These are phyloP conservation scores for Chironomus riparius DNA, from an alignment of 2,888 invertebrate species.

Conservation along the genomic window DNA sequence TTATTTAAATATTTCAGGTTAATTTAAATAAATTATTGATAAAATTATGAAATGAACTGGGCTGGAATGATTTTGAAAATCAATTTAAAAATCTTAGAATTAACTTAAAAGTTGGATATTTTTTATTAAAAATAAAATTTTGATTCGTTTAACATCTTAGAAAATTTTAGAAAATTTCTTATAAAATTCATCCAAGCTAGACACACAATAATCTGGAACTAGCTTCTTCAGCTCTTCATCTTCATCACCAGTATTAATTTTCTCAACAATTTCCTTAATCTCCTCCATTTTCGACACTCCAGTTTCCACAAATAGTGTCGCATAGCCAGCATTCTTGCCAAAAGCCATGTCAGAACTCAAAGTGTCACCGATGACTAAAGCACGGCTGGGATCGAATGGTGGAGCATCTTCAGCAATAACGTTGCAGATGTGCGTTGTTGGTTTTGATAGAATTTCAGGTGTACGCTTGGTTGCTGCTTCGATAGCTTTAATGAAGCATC, in stretches of 20 bases:
- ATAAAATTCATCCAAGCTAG: not conserved
- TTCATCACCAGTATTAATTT: conserved; percentile 35
- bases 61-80: too few species aligned
- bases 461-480: conserved; percentile 66
- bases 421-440: conserved; percentile 69
- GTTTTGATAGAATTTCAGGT: conserved; percentile 83
- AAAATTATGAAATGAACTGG: too few species aligned
- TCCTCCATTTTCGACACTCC: conserved; percentile 66
- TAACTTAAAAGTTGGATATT: too few species aligned
- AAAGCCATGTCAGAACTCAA: conserved; percentile 89
- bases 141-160: too few species aligned
- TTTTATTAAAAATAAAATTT: too few species aligned
- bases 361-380: conserved; percentile 44
- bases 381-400: not conserved
- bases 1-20: too few species aligned
- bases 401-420: not conserved
- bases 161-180: not conserved
- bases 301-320: conserved; percentile 77
- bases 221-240: not conserved
- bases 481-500: conserved; percentile 60
- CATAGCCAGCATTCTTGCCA: conserved; percentile 79
- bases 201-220: not conserved
- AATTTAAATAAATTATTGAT: too few species aligned
- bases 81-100: too few species aligned
- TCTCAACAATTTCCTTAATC: conserved; percentile 40